A percentile compares a stretch with the other conserved stretches of the same genome.
Conservation (phyloP, 2,797 vertebrate species). For the Cyprinodon diabolis region DNA sequence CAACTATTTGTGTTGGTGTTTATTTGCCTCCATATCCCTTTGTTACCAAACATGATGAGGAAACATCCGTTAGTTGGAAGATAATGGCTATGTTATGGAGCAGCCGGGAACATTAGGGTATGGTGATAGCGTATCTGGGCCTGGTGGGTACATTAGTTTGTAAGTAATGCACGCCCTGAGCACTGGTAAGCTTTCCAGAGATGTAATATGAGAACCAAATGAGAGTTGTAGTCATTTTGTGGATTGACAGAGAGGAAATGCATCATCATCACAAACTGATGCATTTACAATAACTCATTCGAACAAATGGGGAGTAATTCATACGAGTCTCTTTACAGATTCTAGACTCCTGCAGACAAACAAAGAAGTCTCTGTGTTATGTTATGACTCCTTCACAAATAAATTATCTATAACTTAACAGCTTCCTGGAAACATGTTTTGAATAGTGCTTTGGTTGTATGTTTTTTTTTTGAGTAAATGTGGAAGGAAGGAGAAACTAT, state of each 20-base stretch:
- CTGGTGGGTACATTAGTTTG: conserved; percentile 61
- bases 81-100: conserved; percentile 55
- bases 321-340: conserved; percentile 37
- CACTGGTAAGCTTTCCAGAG: conserved; percentile 51
- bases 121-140: conserved; percentile 44
- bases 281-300: conserved; percentile 55
- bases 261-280: conserved; percentile 55
- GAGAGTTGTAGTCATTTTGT: conserved; percentile 63
- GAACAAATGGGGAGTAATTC: conserved; percentile 60
- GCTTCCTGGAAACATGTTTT: not conserved
- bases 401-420: not conserved
- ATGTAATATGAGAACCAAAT: conserved; percentile 67
- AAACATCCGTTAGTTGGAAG: conserved; percentile 51
- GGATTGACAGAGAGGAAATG: conserved; percentile 45
- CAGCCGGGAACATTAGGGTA: conserved; percentile 52
- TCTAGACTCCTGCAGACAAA: conserved; percentile 26
- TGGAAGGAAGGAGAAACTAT: not conserved
- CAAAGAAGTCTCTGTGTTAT: not conserved
- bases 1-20: conserved; percentile 29
- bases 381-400: not conserved
- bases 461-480: not conserved
- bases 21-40: conserved; percentile 42
- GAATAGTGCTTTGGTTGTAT: not conserved
- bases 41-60: conserved; percentile 56
- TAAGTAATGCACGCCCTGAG: conserved; percentile 62